Percentiles rank a stretch among this genome's conserved stretches.
phyloP scores from a whole-genome alignment of 2,113 vertebrate species.

The Urocynchramus pylzowi region DNA sequence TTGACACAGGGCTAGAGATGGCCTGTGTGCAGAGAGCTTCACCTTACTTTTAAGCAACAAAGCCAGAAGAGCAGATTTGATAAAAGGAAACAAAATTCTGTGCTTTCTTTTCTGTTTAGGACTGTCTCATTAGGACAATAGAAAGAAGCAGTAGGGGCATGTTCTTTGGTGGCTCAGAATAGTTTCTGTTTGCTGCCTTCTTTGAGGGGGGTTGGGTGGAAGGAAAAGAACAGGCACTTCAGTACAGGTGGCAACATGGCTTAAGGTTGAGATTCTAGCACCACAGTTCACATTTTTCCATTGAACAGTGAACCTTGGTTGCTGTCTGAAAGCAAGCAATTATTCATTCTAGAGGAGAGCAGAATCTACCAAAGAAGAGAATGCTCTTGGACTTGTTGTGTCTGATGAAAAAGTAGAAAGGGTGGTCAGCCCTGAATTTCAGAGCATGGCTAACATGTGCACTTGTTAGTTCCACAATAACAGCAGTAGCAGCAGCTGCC shows the following conservation, averaged over 20 bases:
- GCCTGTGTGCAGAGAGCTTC: neutral
- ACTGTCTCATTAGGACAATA: neutral
- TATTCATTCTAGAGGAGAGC: slow-evolving; percentile 14
- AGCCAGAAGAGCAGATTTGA: neutral
- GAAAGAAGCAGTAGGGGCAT: neutral
- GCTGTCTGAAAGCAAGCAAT: neutral
- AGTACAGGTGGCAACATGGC: neutral
- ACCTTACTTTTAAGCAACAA: neutral
- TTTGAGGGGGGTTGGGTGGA: neutral
- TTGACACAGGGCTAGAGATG: neutral
- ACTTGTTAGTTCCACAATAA: neutral
- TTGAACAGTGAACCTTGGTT: neutral
- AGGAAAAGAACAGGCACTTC: neutral
- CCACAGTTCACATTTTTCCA: neutral
- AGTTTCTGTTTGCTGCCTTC: neutral
- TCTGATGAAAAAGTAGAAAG: slow-evolving; percentile 74
- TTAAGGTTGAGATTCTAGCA: neutral
- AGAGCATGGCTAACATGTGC: fast-evolving
- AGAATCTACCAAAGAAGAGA: slow-evolving; percentile 73
- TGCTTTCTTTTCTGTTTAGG: neutral
- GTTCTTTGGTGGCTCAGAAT: neutral
- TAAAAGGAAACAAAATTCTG: neutral
- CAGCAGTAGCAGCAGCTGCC: slow-evolving; percentile 80
- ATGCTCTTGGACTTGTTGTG: slow-evolving; percentile 66
- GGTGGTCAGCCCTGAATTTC: slow-evolving; percentile 67